Percentiles rank a stretch among this genome's conserved stretches.
These are phyloP conservation scores for Microtus ochrogaster DNA, from an alignment of 2,113 vertebrate species.

Conservation along the genomic window DNA sequence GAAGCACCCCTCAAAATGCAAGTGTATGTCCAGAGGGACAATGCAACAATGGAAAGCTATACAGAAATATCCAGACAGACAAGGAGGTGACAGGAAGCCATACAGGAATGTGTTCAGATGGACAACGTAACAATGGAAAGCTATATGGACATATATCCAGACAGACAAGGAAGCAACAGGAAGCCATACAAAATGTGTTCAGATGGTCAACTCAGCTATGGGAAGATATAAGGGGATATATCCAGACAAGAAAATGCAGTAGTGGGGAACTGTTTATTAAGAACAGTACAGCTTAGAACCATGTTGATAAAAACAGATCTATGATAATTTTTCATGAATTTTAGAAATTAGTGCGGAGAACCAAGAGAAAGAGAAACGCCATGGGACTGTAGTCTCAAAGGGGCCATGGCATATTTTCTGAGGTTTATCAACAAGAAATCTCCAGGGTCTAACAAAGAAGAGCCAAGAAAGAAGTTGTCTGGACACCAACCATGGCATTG, in stretches of 20 bases:
- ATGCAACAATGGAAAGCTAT: not conserved
- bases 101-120: no score
- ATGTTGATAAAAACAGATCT: not conserved
- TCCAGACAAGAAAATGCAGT: not conserved
- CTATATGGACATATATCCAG: not conserved
- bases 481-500: no score
- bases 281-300: not conserved
- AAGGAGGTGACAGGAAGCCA: not conserved
- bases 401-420: not conserved
- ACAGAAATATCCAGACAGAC: not conserved
- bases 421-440: not conserved
- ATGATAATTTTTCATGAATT: not conserved
- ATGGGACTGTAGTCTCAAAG: not conserved
- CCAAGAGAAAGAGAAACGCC: not conserved
- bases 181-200: not conserved
- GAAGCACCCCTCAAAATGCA: not conserved
- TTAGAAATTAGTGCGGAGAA: not conserved
- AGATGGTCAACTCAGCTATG: not conserved
- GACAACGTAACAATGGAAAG: not conserved
- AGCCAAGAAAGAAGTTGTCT: not conserved
- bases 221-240: not conserved
- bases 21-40: not conserved
- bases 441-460: not conserved
- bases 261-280: not conserved
- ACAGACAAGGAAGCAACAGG: no score